Base-by-base conservation (phyloP, 1,140 invertebrate species). In the Macrobrachium rosenbergii region DNA sequence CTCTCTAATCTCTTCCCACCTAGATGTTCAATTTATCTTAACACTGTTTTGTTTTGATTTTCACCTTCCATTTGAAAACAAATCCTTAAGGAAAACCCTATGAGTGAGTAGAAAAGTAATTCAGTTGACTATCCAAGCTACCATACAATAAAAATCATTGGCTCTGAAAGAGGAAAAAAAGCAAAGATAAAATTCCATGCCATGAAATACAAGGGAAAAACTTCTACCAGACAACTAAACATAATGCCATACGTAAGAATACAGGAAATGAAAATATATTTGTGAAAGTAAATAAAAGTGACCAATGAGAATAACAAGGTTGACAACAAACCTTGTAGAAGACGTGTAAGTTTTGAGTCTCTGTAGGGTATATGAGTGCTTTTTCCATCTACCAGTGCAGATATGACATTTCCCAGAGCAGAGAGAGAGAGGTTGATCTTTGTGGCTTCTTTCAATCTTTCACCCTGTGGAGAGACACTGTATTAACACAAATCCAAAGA, bases 371-470 rank as follows among this genome's bases (percentile, higher is more conserved):
- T 96, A 92, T 96, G 96, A 23, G 95, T 94, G 87, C 95, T 96
- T 92, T 95, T 97, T 23, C 92, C 94, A 93, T 96, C 96, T 0
- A 98, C 97, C 69, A 99, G 92, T 1, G 98, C 97, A 45, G 96
- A 98, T 90, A 99, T 99, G 14, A 99, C 98, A 93, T 99, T 99
- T 28, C 96, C 97, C 87, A 99, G 93, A 10, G 97, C 97, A 59
- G 97, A 99, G 7, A 99, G 92, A 5, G 97, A 97, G 89, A 98
- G 94, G 93, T 99, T 99, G 91, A 99, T 99, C 93, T 98, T 98
- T 64, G 97, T 97, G 0, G 97, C 97, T 93, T 99, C 98, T 90
- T 98, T 97, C 43, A 99, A 93, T n/a, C 98, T 93, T 90, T 97
- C 96, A 5, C 97, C 98, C 89, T 94, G 83, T 43, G 79, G 69